Evolutionary conservation across 2,113 vertebrate genomes (phyloP), one percentile per base, ranked within the genome.

Genomic region (Ctenodactylus gundi): DNA sequence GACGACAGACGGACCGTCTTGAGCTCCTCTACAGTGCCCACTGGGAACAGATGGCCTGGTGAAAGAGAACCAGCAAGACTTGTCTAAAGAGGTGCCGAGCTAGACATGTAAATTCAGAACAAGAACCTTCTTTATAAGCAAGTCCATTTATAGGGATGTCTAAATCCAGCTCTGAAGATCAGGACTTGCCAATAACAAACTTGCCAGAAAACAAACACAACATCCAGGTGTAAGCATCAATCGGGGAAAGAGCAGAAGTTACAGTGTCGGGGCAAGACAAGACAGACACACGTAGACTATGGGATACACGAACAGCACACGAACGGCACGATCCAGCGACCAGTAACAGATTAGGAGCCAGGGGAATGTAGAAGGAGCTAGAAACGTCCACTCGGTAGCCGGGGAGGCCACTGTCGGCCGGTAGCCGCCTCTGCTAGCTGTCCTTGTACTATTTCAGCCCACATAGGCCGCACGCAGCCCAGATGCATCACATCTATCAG

Each of bases 371-470:
- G 85, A 62, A 55, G 12, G 27, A 68, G 8, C 72, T 20, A 36
- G 39, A 31, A 31, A 18, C 13, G 60, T 18, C 36, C 0, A 0
- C 31, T 18, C 51, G 0, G 0, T 18, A 31, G 51, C 53, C 39
- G 36, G 15, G 31, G 25, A 18, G n/a, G 17, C 27, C 8, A 4
- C n/a, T 12, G 62, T 62, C 49, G 10, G 8, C 4, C 17, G 41
- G 4, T 14, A 5, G 7, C 25, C 29, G 11, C 78, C 17, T 60
- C 41, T 67, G 29, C 25, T 3, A 5, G 13, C 21, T 68, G 39
- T n/a, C 65, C 67, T 29, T 18, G 14, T n/a, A n/a, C 31, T 39
- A 34, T n/a, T 83, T 70, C 70, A 49, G 12, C 65, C 53, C 31
- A 7, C 14, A 23, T 58, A 21, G 58, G 27, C 60, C 3, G 0